Base-by-base conservation (phyloP, 1,140 invertebrate genomes). In the Thaumatotibia leucotreta region DNA sequence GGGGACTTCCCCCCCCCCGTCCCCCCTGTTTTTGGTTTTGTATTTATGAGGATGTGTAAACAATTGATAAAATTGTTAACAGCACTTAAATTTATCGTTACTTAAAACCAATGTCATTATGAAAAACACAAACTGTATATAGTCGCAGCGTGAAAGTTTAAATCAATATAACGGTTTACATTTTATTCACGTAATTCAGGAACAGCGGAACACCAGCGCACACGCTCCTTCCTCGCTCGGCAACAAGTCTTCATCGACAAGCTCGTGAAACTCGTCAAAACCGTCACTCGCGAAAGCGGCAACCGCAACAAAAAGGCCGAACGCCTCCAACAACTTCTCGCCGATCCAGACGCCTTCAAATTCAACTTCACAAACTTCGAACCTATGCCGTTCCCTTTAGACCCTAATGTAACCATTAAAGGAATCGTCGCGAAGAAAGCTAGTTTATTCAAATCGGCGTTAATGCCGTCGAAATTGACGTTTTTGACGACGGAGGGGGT, bases 391-490 rank as follows among this genome's bases (percentile, higher is more conserved):
- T 96, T 99, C 79, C 98, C 98, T 0, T 91, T 99, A 14, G 98
- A 99, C 92, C 98, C 98, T 0, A 95, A 95, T 69, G 95, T 99
- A 23, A 94, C 93, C 63, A 97, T 99, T 35, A 97, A 95, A 82
- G 98, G 97, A 49, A 98, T 99, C 45, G 93, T 98, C 49, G 94
- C 98, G 0, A 95, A 95, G 81, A 96, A 96, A 82, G 97, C 98
- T 0, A 96, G 95, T 58, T 92, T 99, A 0, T 99, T 99, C 87
- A 99, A 99, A 89, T 99, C 98, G 29, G 97, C 97, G 2, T 91
- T 99, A 45, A 99, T 99, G 98, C 99, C 99, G n/a, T 97, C 97
- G 33, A 96, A 97, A 83, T 92, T 99, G 20, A 97, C 97, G 2
- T 99, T 99, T 86, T 91, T 96, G 14, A 98, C 97, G 0, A 94